These are phyloP conservation scores for Acropternis orthonyx DNA, from an alignment of 2,797 vertebrate genomes.

Conservation along the genomic window DNA sequence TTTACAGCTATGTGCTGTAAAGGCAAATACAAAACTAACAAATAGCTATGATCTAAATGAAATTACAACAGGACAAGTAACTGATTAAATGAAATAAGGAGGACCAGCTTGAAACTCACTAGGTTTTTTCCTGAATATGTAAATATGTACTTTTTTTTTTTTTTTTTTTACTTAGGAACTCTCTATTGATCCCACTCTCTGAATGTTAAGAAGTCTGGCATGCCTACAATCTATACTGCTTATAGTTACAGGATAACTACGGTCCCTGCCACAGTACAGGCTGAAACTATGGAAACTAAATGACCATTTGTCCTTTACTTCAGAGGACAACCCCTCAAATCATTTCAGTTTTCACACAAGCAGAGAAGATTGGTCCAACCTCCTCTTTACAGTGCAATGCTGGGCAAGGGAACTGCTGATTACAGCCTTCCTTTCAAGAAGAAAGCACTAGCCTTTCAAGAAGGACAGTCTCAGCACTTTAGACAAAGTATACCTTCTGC, in stretches of 20 bases:
- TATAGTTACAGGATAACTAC: background rate
- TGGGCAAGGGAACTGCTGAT: background rate
- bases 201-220: background rate
- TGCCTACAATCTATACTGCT: background rate
- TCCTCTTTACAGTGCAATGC: background rate
- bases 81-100: background rate
- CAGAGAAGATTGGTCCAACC: background rate
- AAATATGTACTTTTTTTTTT: background rate
- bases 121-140: background rate
- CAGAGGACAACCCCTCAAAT: background rate
- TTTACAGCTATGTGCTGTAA: background rate
- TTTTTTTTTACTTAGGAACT: background rate
- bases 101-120: background rate
- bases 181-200: background rate
- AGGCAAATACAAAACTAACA: background rate
- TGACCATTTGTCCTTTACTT: background rate
- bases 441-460: background rate
- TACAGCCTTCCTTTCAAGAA: background rate
- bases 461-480: background rate
- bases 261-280: background rate
- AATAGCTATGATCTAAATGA: background rate
- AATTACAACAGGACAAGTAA: background rate
- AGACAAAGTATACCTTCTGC: background rate
- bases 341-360: background rate
- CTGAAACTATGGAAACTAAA: background rate